These are phyloP conservation scores for Deilephila elpenor DNA, from an alignment of 2,888 invertebrate species.

Conservation along the genomic window DNA sequence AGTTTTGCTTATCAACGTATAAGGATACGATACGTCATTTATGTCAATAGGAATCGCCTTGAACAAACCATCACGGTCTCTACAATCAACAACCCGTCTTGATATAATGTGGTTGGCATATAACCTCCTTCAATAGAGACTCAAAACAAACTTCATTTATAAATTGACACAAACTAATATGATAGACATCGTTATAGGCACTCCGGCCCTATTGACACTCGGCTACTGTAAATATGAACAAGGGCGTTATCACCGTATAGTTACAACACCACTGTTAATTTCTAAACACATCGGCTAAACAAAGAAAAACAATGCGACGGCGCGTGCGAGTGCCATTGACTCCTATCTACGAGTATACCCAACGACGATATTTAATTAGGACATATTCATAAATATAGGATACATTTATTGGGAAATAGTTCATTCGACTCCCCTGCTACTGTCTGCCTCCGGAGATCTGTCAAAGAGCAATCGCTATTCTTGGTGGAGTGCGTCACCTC, in stretches of 20 bases:
- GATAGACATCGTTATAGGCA: constrained; percentile 10
- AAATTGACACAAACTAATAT: neutral
- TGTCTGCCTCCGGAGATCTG: too few relatives aligned
- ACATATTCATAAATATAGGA: constrained; percentile 35
- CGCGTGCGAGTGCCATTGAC: constrained; percentile 49
- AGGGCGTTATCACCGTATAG: constrained; percentile 30
- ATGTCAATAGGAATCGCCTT: too few relatives aligned
- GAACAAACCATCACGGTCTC: too few relatives aligned
- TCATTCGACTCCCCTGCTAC: too few relatives aligned
- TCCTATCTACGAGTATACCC: constrained; percentile 53
- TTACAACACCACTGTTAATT: constrained; percentile 50
- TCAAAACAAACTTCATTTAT: neutral
- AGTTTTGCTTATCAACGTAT: neutral
- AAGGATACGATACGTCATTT: neutral
- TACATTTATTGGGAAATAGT: neutral
- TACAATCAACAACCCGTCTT: too few relatives aligned
- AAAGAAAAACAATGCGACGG: constrained; percentile 50
- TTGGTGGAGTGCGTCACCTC: too few relatives aligned
- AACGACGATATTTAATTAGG: constrained; percentile 60
- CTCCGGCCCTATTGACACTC: constrained; percentile 11
- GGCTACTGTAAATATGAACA: constrained; percentile 29
- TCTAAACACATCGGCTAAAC: constrained; percentile 57
- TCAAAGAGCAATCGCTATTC: too few relatives aligned
- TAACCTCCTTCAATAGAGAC: too few relatives aligned
- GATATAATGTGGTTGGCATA: too few relatives aligned